phyloP scores from a whole-genome alignment of 2,113 vertebrate species.

The Aptenodytes patagonicus region DNA sequence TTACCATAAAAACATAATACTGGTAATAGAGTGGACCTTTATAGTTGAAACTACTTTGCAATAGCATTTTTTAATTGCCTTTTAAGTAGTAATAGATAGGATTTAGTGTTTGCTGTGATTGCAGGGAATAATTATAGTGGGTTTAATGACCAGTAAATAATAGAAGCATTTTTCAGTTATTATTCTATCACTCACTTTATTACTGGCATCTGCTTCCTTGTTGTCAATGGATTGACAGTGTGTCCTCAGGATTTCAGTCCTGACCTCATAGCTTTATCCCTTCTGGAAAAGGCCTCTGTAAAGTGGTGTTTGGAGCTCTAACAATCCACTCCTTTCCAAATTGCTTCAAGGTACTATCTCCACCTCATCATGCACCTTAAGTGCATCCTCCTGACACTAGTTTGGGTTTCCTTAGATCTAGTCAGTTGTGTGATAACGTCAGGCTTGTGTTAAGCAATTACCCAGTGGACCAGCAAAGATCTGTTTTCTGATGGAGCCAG shows the following conservation, averaged over 20 bases:
- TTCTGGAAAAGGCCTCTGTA: background rate
- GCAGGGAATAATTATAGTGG: background rate
- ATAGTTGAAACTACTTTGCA: background rate
- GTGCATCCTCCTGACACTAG: background rate
- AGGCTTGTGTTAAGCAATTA: background rate
- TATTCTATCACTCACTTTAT: background rate
- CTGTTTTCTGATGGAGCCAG: background rate
- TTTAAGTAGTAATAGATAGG: background rate
- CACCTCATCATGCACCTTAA: background rate
- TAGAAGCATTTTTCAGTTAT: background rate
- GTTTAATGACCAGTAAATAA: background rate
- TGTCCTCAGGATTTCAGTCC: background rate
- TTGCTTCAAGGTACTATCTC: background rate
- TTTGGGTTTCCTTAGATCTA: background rate
- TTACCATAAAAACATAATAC: background rate
- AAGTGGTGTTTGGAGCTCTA: background rate
- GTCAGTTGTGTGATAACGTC: background rate
- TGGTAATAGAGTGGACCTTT: background rate
- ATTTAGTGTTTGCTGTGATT: background rate
- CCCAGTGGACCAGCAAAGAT: background rate
- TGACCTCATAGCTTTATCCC: background rate
- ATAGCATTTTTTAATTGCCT: background rate
- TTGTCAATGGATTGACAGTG: accelerated
- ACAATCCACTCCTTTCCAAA: background rate
- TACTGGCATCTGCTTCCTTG: background rate